phyloP scores from a whole-genome alignment of 1,140 invertebrate genomes.

The Melipona quadrifasciata region DNA sequence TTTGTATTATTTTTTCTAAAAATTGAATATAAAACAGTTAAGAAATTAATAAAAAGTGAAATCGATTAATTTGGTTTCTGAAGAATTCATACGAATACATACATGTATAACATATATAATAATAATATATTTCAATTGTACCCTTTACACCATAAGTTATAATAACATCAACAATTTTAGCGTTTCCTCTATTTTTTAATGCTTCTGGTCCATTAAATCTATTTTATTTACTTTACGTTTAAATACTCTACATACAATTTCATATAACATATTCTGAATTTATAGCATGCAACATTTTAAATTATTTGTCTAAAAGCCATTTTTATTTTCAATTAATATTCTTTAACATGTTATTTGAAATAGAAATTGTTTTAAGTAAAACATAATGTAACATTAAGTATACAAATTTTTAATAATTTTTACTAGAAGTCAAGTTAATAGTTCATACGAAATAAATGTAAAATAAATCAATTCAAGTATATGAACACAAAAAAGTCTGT shows the following conservation, averaged over 20 bases:
- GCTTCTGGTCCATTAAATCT: conserved; percentile 55
- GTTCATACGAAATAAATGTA: background rate
- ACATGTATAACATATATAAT: conserved; percentile 64
- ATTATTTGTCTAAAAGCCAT: background rate
- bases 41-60: background rate
- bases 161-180: conserved; percentile 78
- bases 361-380: background rate
- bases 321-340: background rate
- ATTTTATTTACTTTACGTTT: background rate
- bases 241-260: background rate
- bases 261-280: background rate
- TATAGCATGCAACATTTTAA: background rate
- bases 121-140: conserved; percentile 78
- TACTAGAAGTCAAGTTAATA: too few relatives aligned
- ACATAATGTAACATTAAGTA: background rate
- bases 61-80: background rate
- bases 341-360: background rate
- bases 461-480: background rate
- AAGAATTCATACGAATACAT: background rate
- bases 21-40: background rate
- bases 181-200: conserved; percentile 59
- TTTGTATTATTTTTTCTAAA: background rate
- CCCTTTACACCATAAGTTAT: conserved; percentile 75
- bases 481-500: background rate
- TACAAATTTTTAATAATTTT: too few relatives aligned